Conservation (phyloP, 2,797 vertebrate species). For the Neostethus bicornis region DNA sequence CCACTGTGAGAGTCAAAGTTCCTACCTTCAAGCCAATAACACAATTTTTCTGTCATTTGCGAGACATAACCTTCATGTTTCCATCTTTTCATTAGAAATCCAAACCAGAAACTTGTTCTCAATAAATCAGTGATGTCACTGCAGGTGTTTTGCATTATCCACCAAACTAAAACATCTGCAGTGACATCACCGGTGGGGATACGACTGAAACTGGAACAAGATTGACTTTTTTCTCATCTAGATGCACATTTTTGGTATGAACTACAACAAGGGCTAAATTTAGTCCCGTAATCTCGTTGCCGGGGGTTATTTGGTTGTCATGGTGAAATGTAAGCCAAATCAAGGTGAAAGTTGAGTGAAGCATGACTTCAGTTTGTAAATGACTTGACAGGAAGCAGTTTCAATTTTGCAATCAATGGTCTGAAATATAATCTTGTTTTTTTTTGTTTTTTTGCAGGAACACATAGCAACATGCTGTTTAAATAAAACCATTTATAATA, state of each 20-base stretch:
- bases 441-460: not conserved
- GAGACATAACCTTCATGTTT: not conserved
- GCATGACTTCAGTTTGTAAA: not conserved
- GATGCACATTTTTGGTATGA: constrained; percentile 4
- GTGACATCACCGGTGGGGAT: constrained; percentile 13
- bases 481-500: not conserved
- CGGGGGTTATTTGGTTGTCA: not conserved
- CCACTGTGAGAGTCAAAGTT: not conserved
- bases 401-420: not conserved
- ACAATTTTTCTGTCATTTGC: not conserved
- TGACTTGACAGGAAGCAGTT: not conserved
- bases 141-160: constrained; percentile 22
- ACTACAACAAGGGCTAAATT: not conserved
- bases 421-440: not conserved
- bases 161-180: constrained; percentile 23
- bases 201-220: not conserved
- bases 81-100: not conserved
- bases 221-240: not conserved
- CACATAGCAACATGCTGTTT: not conserved
- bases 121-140: constrained; percentile 1
- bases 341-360: not conserved
- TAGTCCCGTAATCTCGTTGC: not conserved
- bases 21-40: not conserved
- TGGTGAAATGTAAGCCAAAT: not conserved
- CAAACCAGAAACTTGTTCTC: not conserved